A percentile compares a stretch with the other conserved stretches of the same genome.
phyloP scores from a whole-genome alignment of 1,140 invertebrate genomes.

The Conopomorpha cramerella region DNA sequence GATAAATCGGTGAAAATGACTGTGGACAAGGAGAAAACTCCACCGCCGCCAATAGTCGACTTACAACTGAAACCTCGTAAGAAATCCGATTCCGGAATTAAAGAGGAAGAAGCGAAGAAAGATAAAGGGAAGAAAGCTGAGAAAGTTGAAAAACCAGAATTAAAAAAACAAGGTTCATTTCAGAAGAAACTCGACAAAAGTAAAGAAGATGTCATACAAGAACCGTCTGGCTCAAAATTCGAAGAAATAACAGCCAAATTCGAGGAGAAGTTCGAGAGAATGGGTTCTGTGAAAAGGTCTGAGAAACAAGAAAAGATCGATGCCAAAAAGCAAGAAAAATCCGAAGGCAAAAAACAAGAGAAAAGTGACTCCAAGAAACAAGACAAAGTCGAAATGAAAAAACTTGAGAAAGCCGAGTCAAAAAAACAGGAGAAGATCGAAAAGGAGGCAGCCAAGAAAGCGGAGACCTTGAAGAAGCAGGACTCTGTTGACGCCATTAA shows the following conservation, averaged over 20 bases:
- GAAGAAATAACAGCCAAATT: conserved; percentile 6
- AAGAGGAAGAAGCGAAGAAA: conserved; percentile 30
- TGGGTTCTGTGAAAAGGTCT: conserved; percentile 29
- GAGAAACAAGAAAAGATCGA: conserved; percentile 21
- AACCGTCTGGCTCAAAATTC: background rate
- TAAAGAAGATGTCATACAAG: conserved; percentile 10
- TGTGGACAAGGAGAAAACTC: conserved; percentile 3
- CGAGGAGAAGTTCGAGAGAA: conserved; percentile 30
- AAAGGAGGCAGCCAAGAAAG: conserved; percentile 34
- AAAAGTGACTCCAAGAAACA: conserved; percentile 8
- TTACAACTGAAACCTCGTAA: conserved; percentile 25
- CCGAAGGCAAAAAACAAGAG: background rate
- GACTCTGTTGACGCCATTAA: conserved; percentile 40
- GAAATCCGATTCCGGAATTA: conserved; percentile 40
- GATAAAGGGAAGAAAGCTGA: conserved; percentile 20
- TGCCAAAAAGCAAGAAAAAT: conserved; percentile 17
- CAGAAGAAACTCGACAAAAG: conserved; percentile 22
- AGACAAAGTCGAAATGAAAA: no score
- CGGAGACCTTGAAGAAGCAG: conserved; percentile 32
- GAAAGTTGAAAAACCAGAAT: conserved; percentile 29
- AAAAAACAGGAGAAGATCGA: conserved; percentile 35
- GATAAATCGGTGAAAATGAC: conserved; percentile 21
- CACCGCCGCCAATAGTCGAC: conserved; percentile 9
- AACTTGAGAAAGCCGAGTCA: conserved; percentile 21
- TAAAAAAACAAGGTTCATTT: conserved; percentile 42